phyloP scores from a whole-genome alignment of 2,888 invertebrate genomes.

The Ennomos fuscantarius region DNA sequence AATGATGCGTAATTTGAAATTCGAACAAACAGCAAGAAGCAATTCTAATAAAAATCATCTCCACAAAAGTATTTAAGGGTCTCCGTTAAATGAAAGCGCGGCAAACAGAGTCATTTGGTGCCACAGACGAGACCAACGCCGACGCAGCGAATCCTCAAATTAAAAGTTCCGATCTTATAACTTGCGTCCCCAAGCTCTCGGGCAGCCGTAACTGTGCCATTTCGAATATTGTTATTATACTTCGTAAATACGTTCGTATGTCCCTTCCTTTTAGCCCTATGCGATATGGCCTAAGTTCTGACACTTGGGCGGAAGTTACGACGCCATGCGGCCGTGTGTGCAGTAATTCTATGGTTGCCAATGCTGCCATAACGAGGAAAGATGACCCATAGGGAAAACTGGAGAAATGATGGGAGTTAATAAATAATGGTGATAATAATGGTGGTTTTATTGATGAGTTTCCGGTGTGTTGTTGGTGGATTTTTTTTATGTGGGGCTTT shows the following conservation, averaged over 20 bases:
- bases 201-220: constrained; percentile 25
- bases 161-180: constrained; percentile 27
- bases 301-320: constrained; percentile 33
- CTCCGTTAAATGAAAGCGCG: background rate
- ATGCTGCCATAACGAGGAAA: constrained; percentile 25
- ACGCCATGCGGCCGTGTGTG: constrained; percentile 25
- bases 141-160: constrained; percentile 24
- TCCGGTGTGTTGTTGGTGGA: constrained; percentile 15
- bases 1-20: too few species aligned
- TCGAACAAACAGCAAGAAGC: background rate
- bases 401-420: constrained; percentile 27
- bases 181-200: constrained; percentile 18
- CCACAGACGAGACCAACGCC: constrained; percentile 14
- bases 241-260: constrained; percentile 38
- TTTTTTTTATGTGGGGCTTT: constrained; percentile 15
- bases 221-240: constrained; percentile 37
- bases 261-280: constrained; percentile 28
- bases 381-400: constrained; percentile 23
- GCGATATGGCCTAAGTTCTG: constrained; percentile 36
- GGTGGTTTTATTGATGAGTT: constrained; percentile 20
- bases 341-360: constrained; percentile 19
- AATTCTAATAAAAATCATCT: background rate
- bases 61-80: background rate
- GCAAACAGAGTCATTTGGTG: constrained; percentile 20
- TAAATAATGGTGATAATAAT: constrained; percentile 29